Base-by-base conservation (phyloP, 2,113 vertebrate species). In the Romanogobio albipinnatus region DNA sequence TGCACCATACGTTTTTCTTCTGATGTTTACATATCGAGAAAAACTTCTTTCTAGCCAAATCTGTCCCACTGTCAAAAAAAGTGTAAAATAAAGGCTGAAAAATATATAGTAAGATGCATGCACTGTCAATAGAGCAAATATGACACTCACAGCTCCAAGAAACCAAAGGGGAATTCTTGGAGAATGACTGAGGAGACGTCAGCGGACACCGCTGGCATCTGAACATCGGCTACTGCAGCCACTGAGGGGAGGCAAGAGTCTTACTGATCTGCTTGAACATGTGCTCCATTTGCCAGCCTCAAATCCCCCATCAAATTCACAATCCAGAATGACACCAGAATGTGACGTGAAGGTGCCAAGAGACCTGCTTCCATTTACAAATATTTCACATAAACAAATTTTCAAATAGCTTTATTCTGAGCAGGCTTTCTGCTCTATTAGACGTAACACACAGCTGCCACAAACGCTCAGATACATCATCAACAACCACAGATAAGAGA, bases 311-410 rank as follows among this genome's bases (percentile, higher is more conserved):
- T 98, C 96, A 97, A 94, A 94, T 92, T 93, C 92, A 91, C 96
- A 97, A 98, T 97, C 94, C 92, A 91, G 94, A 94, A 94, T 96
- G 97, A 98, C 96, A 98, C 96, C 87, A 88, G 93, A 96, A 91
- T 82, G 96, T 94, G 95, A 86, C 94, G 91, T 93, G 56, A 71
- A 93, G 84, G 95, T 92, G 93, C 93, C 97, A 95, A 94, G 97
- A 96, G 97, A 96, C 96, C 94, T 94, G 93, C 93, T 95, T 94
- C 94, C 95, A 97, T 98, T 97, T 98, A 96, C 96, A 97, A 97
- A 99, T 97, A 96, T 96, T 96, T 97, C 97, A 97, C 97, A 97
- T 97, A 98, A 98, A 97, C 97, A 97, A 97, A 97, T 97, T 98
- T 96, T 97, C 96, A 97, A 96, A 97, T 97, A 96, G 96, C 96